Evolutionary conservation across 1,140 invertebrate genomes (phyloP), one percentile per base, ranked within the genome.

Genomic region (Cydia pomonella): DNA sequence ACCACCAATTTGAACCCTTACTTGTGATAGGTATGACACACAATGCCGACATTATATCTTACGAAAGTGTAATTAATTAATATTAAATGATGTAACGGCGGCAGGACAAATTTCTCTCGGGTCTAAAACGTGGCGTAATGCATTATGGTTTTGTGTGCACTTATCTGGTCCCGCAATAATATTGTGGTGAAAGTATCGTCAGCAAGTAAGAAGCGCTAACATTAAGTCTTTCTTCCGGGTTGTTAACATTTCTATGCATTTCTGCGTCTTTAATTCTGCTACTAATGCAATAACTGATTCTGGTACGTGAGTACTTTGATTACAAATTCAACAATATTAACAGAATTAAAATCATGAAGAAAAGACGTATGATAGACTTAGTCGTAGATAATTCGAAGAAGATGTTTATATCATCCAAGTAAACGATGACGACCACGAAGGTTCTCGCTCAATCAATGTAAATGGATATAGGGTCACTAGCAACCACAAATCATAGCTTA

Each of bases 1-100:
- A 64, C 64, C 33, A 69, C 7, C 73, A 47, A 74, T 59, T 38
- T 75, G 69, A 75, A 18, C 64, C 64, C 9, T 69, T 41, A 47
- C 12, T 33, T 72, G 50, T 38, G 41, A 72, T 53, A 13, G 33
- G 18, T 74, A 41, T 38, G 6, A 64, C 41, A 69, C 64, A 18
- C 7, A n/a, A 10, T 27, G 2, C 0, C 1, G 64, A n/a, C 18
- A 3, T 69, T 38, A 18, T 69, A n/a, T 69, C 29, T 38, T 69
- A 69, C 27, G 63, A 69, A n/a, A 69, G 21, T 23, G 18, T 69
- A 69, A 38, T 66, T 69, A 69, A 38, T 66, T 66, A 66, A 66
- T 69, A 18, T n/a, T 41, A 41, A 69, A 33, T 69, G 64, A 69
- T 21, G 64, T 69, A 69, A 69, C 13, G n/a, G 12, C 16, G n/a